phyloP scores from a whole-genome alignment of 2,797 vertebrate genomes.

The Leptatherina wallacei region DNA sequence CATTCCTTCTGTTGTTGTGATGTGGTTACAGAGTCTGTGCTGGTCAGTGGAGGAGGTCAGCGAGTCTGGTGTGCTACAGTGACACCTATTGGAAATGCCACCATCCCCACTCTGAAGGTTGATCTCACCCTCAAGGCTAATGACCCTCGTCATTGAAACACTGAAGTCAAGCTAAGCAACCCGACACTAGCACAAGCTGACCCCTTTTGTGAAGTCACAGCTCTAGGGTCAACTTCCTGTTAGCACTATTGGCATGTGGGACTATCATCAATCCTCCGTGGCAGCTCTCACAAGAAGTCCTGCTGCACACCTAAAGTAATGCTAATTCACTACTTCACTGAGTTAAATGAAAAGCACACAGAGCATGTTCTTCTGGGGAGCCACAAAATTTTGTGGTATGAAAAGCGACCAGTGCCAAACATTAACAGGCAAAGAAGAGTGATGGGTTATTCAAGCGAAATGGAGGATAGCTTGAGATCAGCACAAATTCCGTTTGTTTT shows the following conservation, averaged over 20 bases:
- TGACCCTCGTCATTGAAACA: slow-evolving; percentile 55
- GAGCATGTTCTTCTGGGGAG: slow-evolving; percentile 28
- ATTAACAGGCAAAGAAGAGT: slow-evolving; percentile 24
- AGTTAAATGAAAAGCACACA: slow-evolving; percentile 53
- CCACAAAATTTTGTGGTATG: slow-evolving; percentile 34
- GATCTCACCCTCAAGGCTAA: slow-evolving; percentile 44
- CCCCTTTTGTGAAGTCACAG: slow-evolving; percentile 64
- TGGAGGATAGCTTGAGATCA: slow-evolving; percentile 8
- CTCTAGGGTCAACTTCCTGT: slow-evolving; percentile 72
- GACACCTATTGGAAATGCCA: slow-evolving; percentile 73
- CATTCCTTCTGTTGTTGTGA: slow-evolving; percentile 26
- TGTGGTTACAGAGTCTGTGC: slow-evolving; percentile 18
- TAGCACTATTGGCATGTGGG: slow-evolving; percentile 59
- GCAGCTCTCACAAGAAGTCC: slow-evolving; percentile 49
- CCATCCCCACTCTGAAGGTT: slow-evolving; percentile 15
- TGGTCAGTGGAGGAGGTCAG: slow-evolving; percentile 24
- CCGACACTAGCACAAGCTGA: slow-evolving; percentile 53
- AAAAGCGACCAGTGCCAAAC: slow-evolving; percentile 27
- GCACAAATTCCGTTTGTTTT: slow-evolving; percentile 19
- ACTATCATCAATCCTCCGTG: slow-evolving; percentile 67
- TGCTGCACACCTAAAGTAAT: slow-evolving; percentile 38
- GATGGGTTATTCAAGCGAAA: slow-evolving; percentile 26
- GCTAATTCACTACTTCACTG: slow-evolving; percentile 51
- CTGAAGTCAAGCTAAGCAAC: slow-evolving; percentile 63
- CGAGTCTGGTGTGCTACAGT: slow-evolving; percentile 50